A percentile compares a stretch with the other conserved stretches of the same genome.
phyloP scores from a whole-genome alignment of 1,140 invertebrate species.

The Listronotus bonariensis region DNA sequence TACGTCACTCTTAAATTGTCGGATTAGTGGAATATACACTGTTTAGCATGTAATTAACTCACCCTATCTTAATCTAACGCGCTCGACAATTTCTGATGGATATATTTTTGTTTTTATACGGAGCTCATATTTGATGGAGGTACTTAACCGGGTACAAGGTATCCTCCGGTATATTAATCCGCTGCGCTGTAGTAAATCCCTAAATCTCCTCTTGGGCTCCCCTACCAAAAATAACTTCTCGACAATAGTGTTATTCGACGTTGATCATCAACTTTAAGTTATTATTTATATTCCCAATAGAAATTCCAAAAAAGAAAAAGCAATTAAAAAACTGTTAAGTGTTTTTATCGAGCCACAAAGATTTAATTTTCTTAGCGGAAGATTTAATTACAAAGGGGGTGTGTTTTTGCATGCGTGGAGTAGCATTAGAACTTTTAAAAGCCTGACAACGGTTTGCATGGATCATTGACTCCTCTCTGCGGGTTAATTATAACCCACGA shows the following conservation, averaged over 20 bases:
- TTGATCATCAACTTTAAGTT: neutral
- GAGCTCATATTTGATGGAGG: no score
- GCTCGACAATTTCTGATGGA: no score
- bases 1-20: no score
- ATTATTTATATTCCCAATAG: neutral
- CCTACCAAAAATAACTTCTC: no score
- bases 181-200: no score
- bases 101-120: no score
- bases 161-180: no score
- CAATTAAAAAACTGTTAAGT: constrained; percentile 19
- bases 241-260: neutral
- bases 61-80: no score
- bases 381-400: constrained; percentile 38
- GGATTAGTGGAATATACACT: no score
- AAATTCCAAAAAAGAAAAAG: neutral
- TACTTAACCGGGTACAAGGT: no score
- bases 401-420: constrained; percentile 40
- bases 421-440: constrained; percentile 47
- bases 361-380: constrained; percentile 28
- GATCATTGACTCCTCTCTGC: constrained; percentile 52
- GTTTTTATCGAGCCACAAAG: constrained; percentile 21
- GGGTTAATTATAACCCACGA: constrained; percentile 55
- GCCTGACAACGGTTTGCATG: constrained; percentile 48
- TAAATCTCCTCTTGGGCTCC: no score
- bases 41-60: no score